Base-by-base conservation (phyloP, 2,113 vertebrate genomes). In the Odobenus rosmarus region DNA sequence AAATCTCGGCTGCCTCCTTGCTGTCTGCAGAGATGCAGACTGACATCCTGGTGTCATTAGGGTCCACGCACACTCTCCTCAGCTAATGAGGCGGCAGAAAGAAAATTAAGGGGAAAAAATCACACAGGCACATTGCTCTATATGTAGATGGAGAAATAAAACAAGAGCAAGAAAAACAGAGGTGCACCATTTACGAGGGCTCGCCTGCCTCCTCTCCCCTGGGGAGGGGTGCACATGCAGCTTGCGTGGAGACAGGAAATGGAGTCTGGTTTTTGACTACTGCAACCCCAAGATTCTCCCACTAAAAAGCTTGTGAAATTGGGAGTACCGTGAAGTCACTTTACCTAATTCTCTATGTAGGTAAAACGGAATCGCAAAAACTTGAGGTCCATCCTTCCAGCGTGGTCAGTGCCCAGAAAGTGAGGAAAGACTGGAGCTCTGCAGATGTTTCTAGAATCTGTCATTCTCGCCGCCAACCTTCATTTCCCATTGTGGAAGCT, bases 51-150 rank as follows among this genome's bases (percentile, higher is more conserved):
- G 79, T 96, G 97, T 94, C 97, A 88, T 98, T 97, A 97, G 96
- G 5, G 97, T 64, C 95, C 74, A 2, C 36, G 33, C 88, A 10
- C 64, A 12, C 93, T 36, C 96, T 96, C 97, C 42, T 53, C 95
- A 14, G 96, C 97, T 98, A 98, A 98, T 98, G 98, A 98, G 98
- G 98, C 97, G 97, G 97, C 96, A 95, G 98, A 98, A 96, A 97
- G 98, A 96, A 98, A 98, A 98, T 98, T 97, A 98, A 97, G 96
- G 95, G 98, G 90, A 33, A 67, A 69, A 18, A 90, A 96, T 79
- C 97, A 96, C 96, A 88, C 74, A 61, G 97, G 97, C 97, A 77
- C 95, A 33, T 42, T 93, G 95, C 97, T 95, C 59, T 91, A 6
- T 88, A 55, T 92, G 96, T 69, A 92, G 97, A 97, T 92, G 85